Conservation (phyloP, 2,888 invertebrate genomes). For the Macrophya annulata region DNA sequence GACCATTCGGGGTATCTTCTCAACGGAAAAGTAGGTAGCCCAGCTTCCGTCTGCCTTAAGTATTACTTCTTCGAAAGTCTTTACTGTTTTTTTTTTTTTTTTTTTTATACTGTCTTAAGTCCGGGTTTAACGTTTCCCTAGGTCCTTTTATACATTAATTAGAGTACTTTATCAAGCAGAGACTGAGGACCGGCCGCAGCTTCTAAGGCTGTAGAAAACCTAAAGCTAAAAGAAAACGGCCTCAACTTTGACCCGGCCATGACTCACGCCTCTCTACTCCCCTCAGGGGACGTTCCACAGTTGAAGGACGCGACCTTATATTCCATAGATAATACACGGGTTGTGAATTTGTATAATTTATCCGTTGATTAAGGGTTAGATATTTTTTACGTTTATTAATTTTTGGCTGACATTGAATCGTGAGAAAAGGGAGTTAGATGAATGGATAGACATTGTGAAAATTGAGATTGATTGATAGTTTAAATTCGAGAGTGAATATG, state of each 20-base stretch:
- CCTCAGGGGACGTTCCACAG: neutral
- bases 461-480: slow-evolving; percentile 9
- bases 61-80: slow-evolving; percentile 4
- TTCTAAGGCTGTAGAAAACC: neutral
- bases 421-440: neutral
- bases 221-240: neutral
- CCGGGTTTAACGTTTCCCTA: slow-evolving; percentile 32
- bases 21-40: neutral
- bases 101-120: neutral
- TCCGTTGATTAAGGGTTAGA: neutral
- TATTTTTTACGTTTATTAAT: neutral
- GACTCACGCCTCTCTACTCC: neutral
- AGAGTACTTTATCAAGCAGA: slow-evolving; percentile 22
- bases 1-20: slow-evolving; percentile 6
- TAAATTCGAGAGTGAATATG: neutral
- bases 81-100: neutral
- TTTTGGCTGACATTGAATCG: neutral
- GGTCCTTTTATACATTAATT: slow-evolving; percentile 45
- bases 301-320: slow-evolving; percentile 22
- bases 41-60: slow-evolving; percentile 7
- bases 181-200: neutral
- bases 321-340: neutral
- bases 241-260: neutral
- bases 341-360: slow-evolving; percentile 3
- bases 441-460: neutral